Conservation (phyloP, 2,888 invertebrate species). For the Cerastis rubricosa region DNA sequence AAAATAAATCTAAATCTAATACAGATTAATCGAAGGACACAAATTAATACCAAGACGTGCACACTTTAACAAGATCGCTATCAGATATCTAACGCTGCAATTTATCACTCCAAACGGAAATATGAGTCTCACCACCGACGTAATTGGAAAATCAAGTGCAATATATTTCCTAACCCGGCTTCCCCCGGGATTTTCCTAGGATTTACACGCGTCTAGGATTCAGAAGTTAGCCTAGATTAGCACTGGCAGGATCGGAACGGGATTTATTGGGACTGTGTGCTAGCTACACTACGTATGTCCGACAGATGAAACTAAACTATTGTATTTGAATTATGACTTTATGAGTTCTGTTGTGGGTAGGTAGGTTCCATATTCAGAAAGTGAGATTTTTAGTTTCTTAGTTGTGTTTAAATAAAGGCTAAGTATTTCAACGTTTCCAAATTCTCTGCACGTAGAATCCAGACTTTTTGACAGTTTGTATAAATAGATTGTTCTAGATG, state of each 20-base stretch:
- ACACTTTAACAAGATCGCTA: constrained; percentile 56
- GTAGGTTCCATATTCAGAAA: not conserved
- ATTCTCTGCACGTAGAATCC: constrained; percentile 10
- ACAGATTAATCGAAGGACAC: constrained; percentile 23
- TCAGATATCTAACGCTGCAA: constrained; percentile 70
- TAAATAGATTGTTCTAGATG: constrained; percentile 30
- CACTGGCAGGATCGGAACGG: constrained; percentile 39
- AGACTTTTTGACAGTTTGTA: constrained; percentile 31
- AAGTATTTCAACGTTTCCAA: not conserved
- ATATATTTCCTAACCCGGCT: constrained; percentile 78
- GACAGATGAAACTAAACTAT: constrained; percentile 28
- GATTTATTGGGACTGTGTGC: constrained; percentile 61
- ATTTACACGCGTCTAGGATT: constrained; percentile 74
- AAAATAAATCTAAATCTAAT: constrained; percentile 25
- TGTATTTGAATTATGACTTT: constrained; percentile 18
- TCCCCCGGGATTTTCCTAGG: constrained; percentile 68
- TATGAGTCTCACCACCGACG: constrained; percentile 82
- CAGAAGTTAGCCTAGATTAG: constrained; percentile 71
- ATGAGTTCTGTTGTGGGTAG: constrained; percentile 1
- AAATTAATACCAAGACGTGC: constrained; percentile 43
- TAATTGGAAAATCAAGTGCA: constrained; percentile 87
- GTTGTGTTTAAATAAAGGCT: not conserved
- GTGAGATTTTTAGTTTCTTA: not conserved
- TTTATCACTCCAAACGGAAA: constrained; percentile 79
- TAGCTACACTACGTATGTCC: constrained; percentile 41